Evolutionary conservation across 2,888 invertebrate species (phyloP).

Genomic region (Eristalinus sepulchralis): DNA sequence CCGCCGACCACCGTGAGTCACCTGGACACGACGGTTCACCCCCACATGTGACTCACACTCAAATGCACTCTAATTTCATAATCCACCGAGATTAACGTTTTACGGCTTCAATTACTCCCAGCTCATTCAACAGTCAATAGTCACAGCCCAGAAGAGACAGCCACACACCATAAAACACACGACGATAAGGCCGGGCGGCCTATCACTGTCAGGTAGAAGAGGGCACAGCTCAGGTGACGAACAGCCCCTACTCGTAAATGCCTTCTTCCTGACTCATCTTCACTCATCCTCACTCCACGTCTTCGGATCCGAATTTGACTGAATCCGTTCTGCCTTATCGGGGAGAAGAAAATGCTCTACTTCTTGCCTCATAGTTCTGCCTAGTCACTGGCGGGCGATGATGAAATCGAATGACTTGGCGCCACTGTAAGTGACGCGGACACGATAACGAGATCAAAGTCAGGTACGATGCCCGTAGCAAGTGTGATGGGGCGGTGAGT

Average conservation of each 20-base stretch:
- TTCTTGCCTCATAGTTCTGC: slow-evolving; percentile 47
- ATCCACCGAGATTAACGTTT: slow-evolving; percentile 53
- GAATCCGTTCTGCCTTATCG: slow-evolving; percentile 33
- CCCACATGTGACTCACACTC: slow-evolving; percentile 36
- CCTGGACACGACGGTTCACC: neutral
- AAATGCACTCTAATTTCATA: slow-evolving; percentile 38
- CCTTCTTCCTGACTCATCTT: slow-evolving; percentile 49
- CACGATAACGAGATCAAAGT: slow-evolving; percentile 32
- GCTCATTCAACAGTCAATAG: slow-evolving; percentile 11
- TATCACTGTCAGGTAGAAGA: slow-evolving; percentile 10
- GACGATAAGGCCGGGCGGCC: slow-evolving; percentile 6
- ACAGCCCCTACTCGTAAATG: slow-evolving; percentile 25
- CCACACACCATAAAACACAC: slow-evolving; percentile 5
- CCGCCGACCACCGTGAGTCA: neutral
- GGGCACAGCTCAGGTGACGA: neutral
- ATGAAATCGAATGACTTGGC: slow-evolving; percentile 57
- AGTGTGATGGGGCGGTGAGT: too few relatives aligned
- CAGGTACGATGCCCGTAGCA: slow-evolving; percentile 33
- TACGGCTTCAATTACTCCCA: slow-evolving; percentile 31
- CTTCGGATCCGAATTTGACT: neutral
- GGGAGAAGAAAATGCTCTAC: slow-evolving; percentile 36
- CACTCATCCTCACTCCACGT: neutral
- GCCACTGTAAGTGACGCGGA: slow-evolving; percentile 30
- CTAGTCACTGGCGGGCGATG: neutral
- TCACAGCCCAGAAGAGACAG: slow-evolving; percentile 7